Evolutionary conservation across 1,140 invertebrate genomes (phyloP).

Genomic region (Papilio glaucus): DNA sequence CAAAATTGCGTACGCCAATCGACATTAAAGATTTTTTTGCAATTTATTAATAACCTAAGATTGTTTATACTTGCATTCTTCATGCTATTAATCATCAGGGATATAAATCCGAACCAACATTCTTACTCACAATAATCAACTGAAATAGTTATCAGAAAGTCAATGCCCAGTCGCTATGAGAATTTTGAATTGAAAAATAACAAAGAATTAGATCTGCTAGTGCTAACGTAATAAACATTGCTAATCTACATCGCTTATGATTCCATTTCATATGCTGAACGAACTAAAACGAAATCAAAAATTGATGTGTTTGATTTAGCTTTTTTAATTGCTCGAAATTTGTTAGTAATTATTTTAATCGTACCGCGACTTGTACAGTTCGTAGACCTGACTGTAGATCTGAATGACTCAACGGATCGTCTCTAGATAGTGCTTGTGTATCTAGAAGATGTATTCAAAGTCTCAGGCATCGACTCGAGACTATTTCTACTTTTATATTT

Average conservation of each 20-base stretch:
- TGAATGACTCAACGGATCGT: conserved; percentile 32
- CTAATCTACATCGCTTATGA: background rate
- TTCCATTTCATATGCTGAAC: background rate
- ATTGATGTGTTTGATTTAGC: background rate
- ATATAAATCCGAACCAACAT: conserved; percentile 19
- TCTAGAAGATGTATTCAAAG: conserved; percentile 29
- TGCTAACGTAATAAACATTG: background rate
- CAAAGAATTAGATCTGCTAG: background rate
- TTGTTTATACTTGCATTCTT: conserved; percentile 33
- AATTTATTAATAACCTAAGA: conserved; percentile 29
- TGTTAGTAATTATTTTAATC: background rate
- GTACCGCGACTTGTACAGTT: conserved; percentile 1
- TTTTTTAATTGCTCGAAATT: background rate
- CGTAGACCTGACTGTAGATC: conserved; percentile 13
- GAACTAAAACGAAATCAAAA: background rate
- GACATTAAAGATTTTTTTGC: conserved; percentile 29
- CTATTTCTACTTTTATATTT: conserved; percentile 35
- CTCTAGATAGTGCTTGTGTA: conserved; percentile 26
- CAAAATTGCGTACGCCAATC: conserved; percentile 4
- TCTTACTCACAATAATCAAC: conserved; percentile 7
- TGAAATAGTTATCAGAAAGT: background rate
- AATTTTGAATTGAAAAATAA: background rate
- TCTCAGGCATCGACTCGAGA: conserved; percentile 28
- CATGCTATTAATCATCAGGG: conserved; percentile 22
- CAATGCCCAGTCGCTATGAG: conserved; percentile 11